Evolutionary conservation across 2,888 invertebrate species (phyloP).

Genomic region (Drosophila pseudotalamancana): DNA sequence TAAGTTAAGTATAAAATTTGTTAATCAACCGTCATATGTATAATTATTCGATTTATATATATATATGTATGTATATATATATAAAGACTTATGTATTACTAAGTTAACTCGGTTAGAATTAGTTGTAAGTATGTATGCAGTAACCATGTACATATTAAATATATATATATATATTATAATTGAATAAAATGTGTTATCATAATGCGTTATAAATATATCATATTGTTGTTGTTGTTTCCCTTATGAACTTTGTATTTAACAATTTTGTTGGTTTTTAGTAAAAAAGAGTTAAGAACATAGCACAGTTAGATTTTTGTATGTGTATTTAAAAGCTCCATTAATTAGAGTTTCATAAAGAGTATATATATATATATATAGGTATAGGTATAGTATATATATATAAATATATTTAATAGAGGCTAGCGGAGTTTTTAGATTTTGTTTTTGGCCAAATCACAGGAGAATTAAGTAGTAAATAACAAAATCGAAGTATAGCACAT

Average conservation of each 20-base stretch:
- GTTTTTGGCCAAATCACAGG: conserved; percentile 63
- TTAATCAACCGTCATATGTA: conserved; percentile 49
- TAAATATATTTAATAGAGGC: conserved; percentile 37
- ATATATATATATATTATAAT: conserved; percentile 31
- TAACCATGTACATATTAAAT: conserved; percentile 33
- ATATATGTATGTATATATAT: not conserved
- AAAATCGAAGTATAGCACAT: conserved; percentile 38
- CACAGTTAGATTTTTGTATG: conserved; percentile 32
- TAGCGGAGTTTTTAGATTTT: conserved; percentile 24
- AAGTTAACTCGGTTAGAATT: conserved; percentile 59
- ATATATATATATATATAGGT: conserved; percentile 27
- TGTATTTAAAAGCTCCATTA: conserved; percentile 43
- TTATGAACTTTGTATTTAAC: conserved; percentile 24
- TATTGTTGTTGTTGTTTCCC: conserved; percentile 37
- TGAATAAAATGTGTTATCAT: conserved; percentile 42
- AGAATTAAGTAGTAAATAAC: conserved; percentile 56
- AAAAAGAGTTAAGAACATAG: conserved; percentile 57
- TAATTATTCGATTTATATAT: conserved; percentile 45
- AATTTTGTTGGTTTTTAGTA: conserved; percentile 44
- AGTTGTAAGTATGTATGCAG: conserved; percentile 48
- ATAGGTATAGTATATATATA: conserved; percentile 20
- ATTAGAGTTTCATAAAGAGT: conserved; percentile 42
- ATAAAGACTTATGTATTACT: conserved; percentile 25
- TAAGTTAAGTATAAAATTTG: conserved; percentile 56
- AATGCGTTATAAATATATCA: conserved; percentile 18